Percentiles rank a stretch among this genome's conserved stretches.
These are phyloP conservation scores for Leguminivora glycinivorella DNA, from an alignment of 1,140 invertebrate genomes.

Conservation along the genomic window DNA sequence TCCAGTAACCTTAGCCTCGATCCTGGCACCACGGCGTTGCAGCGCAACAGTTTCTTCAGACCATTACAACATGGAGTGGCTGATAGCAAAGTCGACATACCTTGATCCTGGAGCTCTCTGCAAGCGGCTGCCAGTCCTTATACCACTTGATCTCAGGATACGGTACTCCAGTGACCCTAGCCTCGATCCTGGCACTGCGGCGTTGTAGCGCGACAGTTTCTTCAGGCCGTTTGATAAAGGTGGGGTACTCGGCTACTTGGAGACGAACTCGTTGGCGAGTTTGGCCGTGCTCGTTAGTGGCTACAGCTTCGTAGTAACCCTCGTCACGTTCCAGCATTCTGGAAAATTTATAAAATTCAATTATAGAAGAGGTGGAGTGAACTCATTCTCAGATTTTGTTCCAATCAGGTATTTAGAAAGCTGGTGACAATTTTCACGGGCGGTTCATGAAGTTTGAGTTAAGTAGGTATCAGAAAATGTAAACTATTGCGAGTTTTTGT, in stretches of 20 bases:
- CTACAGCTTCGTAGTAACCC: constrained; percentile 96
- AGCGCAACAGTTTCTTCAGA: constrained; percentile 91
- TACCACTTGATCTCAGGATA: constrained; percentile 98
- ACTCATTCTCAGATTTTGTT: too few relatives aligned
- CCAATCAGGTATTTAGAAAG: too few relatives aligned
- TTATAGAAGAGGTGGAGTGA: too few relatives aligned
- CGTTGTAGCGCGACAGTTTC: constrained; percentile 89
- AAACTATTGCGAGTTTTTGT: too few relatives aligned
- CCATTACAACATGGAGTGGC: too few relatives aligned
- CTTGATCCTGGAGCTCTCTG: constrained; percentile 89
- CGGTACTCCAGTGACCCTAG: constrained; percentile 93
- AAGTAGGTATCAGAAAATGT: too few relatives aligned
- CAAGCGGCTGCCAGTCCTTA: constrained; percentile 96
- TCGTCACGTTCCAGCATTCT: constrained; percentile 94
- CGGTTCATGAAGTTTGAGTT: too few relatives aligned
- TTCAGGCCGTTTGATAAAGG: constrained; percentile 91
- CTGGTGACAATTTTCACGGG: too few relatives aligned
- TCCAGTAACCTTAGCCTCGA: constrained; percentile 92
- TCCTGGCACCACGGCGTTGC: too few relatives aligned
- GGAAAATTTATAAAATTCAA: constrained; percentile 28
- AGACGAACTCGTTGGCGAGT: constrained; percentile 90
- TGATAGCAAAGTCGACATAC: too few relatives aligned
- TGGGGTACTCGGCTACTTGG: constrained; percentile 94
- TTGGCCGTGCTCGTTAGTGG: constrained; percentile 95
- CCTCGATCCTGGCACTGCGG: constrained; percentile 87